Base-by-base conservation (phyloP, 30 jellyfish, hydroid and myxozoan genomes). In the Phacellophora camtschatica region DNA sequence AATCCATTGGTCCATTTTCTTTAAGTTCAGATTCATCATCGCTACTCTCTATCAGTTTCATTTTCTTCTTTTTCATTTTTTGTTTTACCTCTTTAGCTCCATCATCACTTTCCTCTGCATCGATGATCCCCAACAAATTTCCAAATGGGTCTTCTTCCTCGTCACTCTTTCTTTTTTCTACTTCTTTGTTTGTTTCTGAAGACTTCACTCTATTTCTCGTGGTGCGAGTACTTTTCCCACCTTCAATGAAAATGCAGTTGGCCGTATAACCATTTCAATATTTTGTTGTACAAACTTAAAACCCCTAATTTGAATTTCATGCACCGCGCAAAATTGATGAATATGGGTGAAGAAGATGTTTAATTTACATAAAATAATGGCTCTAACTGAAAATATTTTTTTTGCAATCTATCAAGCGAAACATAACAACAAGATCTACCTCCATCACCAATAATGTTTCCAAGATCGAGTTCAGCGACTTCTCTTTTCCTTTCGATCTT, bases 381-480 rank as follows among this genome's bases (percentile, higher is more conserved):
- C n/a, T n/a, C n/a, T n/a, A n/a, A n/a, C n/a, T n/a, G n/a, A n/a
- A n/a, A n/a, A n/a, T n/a, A n/a, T n/a, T n/a, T n/a, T n/a, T n/a
- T n/a, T n/a, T n/a, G n/a, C n/a, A n/a, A n/a, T n/a, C n/a, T n/a
- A n/a, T n/a, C n/a, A n/a, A n/a, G n/a, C n/a, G n/a, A n/a, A n/a
- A n/a, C n/a, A n/a, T 8, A 18, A 5, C 5, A 55, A 28, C 9
- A 30, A 31, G 5, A 29, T 9, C 51, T 75, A 62, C 90, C 82
- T 42, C 67, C 57, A 27, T 66, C 50, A 30, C 74, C 82, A 68
- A 83, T 77, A 35, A 90, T 83, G 61, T 90, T 82, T 51, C 86
- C 74, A 23, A 74, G 68, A 69, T 89, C 95, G 5, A 89, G 83
- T 66, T 89, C 97, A 15, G 97, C 90, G 20, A 81, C 88, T 53